These are phyloP conservation scores for Protosalanx chinensis DNA, from an alignment of 2,797 vertebrate genomes.

Conservation along the genomic window DNA sequence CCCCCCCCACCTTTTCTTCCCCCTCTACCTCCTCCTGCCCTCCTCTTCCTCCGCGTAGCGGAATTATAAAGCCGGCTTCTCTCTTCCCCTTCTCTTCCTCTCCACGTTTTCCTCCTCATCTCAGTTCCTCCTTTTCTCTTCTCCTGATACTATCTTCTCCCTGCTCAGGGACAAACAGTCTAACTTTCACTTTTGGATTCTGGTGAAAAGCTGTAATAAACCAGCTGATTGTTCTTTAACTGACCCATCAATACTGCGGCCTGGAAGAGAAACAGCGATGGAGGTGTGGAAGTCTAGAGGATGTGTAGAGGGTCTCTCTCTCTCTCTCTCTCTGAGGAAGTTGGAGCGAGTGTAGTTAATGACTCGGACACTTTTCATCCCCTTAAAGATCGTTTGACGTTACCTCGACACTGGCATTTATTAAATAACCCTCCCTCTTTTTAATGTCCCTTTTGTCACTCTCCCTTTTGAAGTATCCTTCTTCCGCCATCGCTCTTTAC, in stretches of 20 bases:
- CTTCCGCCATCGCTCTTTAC: slow-evolving; percentile 16
- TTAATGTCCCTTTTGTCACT: not conserved
- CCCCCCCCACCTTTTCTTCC: slow-evolving; percentile 29
- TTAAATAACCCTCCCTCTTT: not conserved
- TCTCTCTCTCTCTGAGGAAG: slow-evolving; percentile 24
- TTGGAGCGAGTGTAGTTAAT: not conserved
- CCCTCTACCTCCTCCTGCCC: slow-evolving; percentile 49
- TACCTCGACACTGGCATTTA: not conserved
- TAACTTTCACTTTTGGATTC: slow-evolving; percentile 63
- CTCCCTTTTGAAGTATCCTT: not conserved
- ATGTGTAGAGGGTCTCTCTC: slow-evolving; percentile 16
- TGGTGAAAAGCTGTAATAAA: slow-evolving; percentile 61
- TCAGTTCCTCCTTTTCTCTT: not conserved
- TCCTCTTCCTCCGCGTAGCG: slow-evolving; percentile 41
- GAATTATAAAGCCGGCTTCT: slow-evolving; percentile 17
- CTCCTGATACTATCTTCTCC: slow-evolving; percentile 63
- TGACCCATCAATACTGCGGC: slow-evolving; percentile 51
- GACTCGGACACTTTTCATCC: slow-evolving; percentile 31
- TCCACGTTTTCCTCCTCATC: not conserved
- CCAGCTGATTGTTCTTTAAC: slow-evolving; percentile 66
- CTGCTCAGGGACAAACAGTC: slow-evolving; percentile 60
- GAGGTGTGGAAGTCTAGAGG: slow-evolving; percentile 24
- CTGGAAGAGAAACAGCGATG: slow-evolving; percentile 28
- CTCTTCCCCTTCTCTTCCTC: not conserved
- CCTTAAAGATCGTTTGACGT: not conserved